Evolutionary conservation across 2,797 vertebrate genomes (phyloP).

Genomic region (Echeneis naucrates): DNA sequence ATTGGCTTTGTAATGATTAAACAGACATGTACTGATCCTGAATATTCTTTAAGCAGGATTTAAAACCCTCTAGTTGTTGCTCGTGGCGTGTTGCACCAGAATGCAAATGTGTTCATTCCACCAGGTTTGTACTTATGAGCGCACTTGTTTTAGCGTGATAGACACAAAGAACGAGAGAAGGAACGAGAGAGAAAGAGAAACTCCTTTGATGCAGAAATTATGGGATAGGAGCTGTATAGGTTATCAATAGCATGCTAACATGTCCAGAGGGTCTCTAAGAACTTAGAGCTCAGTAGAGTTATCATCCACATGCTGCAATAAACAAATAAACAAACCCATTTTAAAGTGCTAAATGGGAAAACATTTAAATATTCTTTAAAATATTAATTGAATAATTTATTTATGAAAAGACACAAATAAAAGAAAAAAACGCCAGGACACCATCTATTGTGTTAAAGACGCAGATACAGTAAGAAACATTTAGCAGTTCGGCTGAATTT

Average conservation of each 20-base stretch:
- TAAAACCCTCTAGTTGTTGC: too few species aligned
- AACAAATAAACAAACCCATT: constrained; percentile 68
- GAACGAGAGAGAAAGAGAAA: constrained; percentile 13
- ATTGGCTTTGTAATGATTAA: too few species aligned
- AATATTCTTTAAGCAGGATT: too few species aligned
- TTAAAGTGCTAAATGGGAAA: constrained; percentile 10
- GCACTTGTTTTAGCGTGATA: background rate
- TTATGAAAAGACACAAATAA: constrained; percentile 35
- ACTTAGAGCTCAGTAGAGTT: constrained; percentile 33
- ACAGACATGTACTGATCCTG: too few species aligned
- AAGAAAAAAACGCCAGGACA: constrained; percentile 25
- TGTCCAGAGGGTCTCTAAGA: constrained; percentile 58
- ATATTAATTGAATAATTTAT: constrained; percentile 57
- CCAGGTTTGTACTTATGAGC: constrained; percentile 13
- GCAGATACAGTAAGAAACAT: constrained; percentile 1
- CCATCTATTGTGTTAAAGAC: too few species aligned
- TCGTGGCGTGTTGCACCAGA: background rate
- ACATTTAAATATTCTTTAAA: constrained; percentile 42
- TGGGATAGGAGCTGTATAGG: constrained; percentile 64
- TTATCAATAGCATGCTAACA: constrained; percentile 64
- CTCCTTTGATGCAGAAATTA: constrained; percentile 58
- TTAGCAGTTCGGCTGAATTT: background rate
- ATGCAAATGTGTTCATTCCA: constrained; percentile 28
- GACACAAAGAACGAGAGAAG: background rate
- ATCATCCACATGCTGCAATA: constrained; percentile 32